Percentiles rank a stretch among this genome's conserved stretches.
These are phyloP conservation scores for Eclectus roratus DNA, from an alignment of 2,113 vertebrate species.

Conservation along the genomic window DNA sequence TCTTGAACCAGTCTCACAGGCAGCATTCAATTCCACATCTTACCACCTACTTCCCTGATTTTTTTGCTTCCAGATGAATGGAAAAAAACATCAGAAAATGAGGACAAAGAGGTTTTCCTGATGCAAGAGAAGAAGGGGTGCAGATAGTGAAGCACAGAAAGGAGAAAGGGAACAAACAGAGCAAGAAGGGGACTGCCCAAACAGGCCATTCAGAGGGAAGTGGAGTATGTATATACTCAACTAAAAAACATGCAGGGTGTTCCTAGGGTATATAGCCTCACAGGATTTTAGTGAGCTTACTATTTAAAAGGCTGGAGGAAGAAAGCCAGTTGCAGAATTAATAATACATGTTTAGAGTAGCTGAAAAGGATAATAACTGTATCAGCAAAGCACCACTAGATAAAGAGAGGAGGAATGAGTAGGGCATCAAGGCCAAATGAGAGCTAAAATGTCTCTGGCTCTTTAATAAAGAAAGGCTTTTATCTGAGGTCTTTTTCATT, in stretches of 20 bases:
- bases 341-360: constrained; percentile 22
- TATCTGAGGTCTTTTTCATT: constrained; percentile 60
- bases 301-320: not conserved
- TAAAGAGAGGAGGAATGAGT: not conserved
- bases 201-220: not conserved
- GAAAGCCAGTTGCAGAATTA: constrained; percentile 9
- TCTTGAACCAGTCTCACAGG: not conserved
- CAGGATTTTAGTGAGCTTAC: not conserved
- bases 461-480: constrained; percentile 38
- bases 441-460: constrained; percentile 35
- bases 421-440: constrained; percentile 36
- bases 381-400: constrained; percentile 28
- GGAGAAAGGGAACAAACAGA: not conserved
- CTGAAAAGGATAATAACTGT: constrained; percentile 34
- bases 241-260: not conserved
- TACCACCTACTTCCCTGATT: not conserved
- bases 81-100: not conserved
- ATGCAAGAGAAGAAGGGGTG: not conserved
- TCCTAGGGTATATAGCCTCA: not conserved
- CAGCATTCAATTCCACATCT: not conserved
- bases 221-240: not conserved
- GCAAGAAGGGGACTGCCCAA: not conserved
- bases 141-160: not conserved
- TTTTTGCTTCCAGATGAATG: not conserved
- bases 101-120: not conserved